Base-by-base conservation (phyloP, 2,113 vertebrate genomes). In the Chrysemys picta region DNA sequence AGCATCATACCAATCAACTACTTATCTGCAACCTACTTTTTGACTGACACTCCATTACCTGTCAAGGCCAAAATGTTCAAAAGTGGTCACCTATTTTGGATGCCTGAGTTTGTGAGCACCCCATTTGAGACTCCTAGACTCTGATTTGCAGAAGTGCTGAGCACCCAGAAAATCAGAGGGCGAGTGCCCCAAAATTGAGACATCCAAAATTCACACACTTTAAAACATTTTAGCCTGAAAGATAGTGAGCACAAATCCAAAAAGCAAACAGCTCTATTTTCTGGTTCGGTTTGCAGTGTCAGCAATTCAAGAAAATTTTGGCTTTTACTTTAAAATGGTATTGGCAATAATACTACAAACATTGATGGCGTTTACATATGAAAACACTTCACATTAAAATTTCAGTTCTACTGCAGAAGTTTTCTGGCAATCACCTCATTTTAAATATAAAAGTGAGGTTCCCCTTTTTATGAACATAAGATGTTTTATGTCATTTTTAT, bases 71-170 rank as follows among this genome's bases (percentile, higher is more conserved):
- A 0, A 27, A 85, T 27, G 42, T 89, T 21, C 49, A 87, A 59
- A 29, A 59, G 11, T 27, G 11, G 57, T 59, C 27, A 59, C 27
- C 57, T 21, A 69, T 21, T 29, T 2, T 1, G 42, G 53, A 17
- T 19, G 82, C 19, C 5, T 8, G 19, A 31, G 35, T 50, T 78
- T 54, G 35, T 47, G 56, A 87, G 65, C 2, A 59, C 1, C 35
- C 10, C 25, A 11, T 14, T 3, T 1, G 80, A 38, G 24, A 84
- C 47, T 5, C 5, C 11, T 1, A 0, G 42, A 89, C 12, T 6
- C 25, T 59, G 75, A 80, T 11, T 6, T 59, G 27, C 45, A 25
- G 69, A 91, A 79, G 72, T 3, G 25, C 52, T 8, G 35, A 91
- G 56, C 1, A 75, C 13, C 49, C 19, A 45, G 42, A 84, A 65